Base-by-base conservation (phyloP, 2,113 vertebrate genomes). In the Entomyzon cyanotis region DNA sequence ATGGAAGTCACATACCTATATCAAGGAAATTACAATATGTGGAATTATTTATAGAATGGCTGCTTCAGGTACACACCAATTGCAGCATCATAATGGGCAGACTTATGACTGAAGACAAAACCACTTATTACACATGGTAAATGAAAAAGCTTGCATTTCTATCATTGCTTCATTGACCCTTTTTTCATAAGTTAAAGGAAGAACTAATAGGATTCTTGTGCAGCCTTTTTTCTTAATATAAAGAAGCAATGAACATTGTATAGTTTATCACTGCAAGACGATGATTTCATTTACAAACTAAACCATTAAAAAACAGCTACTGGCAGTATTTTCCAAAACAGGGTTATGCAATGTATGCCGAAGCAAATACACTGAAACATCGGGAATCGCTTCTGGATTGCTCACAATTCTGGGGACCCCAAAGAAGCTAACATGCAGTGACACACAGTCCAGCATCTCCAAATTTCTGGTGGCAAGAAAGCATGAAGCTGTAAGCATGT, bases 61-160 rank as follows among this genome's bases (percentile, higher is more conserved):
- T 1, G 10, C 33, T 89, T 69, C 70, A 68, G 56, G 37, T 35
- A 80, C 11, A 82, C 37, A 75, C 52, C 24, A 84, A 69, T 2
- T 87, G 31, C 44, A 68, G 46, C 28, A 84, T 62, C 37, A 18
- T 63, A 86, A 71, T 41, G 55, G 55, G n/a, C 74, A 60, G 44
- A 79, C 39, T 60, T 53, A 90, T 7, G 46, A 30, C 16, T 30
- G 64, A 94, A 65, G 70, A 93, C 60, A 90, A 81, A 95, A 62
- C 12, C 20, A 33, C 64, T 15, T 65, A 58, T 77, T 59, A 53
- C 13, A 11, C 11, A 60, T 6, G 8, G 6, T 65, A 84, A 81
- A 30, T 56, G 74, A 90, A 41, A 59, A 77, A 71, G 16, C 5
- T 15, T 46, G 62, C 73, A 44, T 71, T 67, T 22, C 56, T 79